phyloP scores from a whole-genome alignment of 2,888 invertebrate genomes.

The Norana najaformis region DNA sequence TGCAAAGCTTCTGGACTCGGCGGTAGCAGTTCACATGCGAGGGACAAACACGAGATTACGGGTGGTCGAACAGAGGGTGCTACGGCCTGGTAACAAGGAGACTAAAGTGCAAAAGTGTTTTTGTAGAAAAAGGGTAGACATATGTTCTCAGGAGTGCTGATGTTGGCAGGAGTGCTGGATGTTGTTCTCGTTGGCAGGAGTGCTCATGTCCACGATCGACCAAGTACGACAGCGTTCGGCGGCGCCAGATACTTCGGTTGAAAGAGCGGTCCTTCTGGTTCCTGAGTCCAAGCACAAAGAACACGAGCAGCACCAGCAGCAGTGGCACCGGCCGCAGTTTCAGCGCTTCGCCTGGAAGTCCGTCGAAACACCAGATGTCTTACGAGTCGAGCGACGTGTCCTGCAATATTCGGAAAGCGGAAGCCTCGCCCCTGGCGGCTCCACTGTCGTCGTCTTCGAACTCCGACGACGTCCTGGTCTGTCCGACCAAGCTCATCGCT shows the following conservation, averaged over 20 bases:
- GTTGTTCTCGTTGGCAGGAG: background rate
- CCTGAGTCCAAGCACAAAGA: conserved; percentile 33
- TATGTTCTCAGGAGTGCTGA: background rate
- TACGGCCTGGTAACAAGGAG: too few species aligned
- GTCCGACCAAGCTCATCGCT: background rate
- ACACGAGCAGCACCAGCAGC: background rate
- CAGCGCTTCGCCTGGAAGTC: background rate
- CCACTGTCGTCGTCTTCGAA: background rate
- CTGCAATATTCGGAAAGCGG: background rate
- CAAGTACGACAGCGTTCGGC: conserved; percentile 60
- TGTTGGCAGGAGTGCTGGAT: background rate
- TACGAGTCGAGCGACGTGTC: background rate
- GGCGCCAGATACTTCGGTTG: conserved; percentile 91
- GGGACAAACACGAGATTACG: too few species aligned
- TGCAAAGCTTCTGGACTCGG: too few species aligned
- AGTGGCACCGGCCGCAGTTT: conserved; percentile 16
- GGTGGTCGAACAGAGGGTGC: too few species aligned
- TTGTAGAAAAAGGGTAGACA: too few species aligned
- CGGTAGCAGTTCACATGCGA: too few species aligned
- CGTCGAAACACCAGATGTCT: background rate
- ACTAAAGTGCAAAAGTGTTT: too few species aligned
- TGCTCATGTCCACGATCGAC: conserved; percentile 10
- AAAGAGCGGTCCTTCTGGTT: conserved; percentile 97
- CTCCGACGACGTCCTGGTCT: background rate
- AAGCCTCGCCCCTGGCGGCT: background rate